Conservation (phyloP, 2,113 vertebrate species). For the Dicaeum eximium region DNA sequence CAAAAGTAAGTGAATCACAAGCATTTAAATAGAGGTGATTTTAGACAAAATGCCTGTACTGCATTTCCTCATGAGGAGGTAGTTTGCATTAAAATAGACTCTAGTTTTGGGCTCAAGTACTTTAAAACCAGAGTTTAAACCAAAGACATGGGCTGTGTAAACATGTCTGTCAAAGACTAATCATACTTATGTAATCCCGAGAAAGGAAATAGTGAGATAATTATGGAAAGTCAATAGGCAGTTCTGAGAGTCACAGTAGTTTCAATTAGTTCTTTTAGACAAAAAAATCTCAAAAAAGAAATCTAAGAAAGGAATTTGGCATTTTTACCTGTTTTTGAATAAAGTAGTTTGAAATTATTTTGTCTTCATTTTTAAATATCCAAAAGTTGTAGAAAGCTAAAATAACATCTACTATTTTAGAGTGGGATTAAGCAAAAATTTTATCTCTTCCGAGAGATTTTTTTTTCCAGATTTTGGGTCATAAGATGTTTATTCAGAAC, state of each 20-base stretch:
- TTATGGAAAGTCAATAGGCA: background rate
- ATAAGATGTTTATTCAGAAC: background rate
- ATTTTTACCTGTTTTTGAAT: background rate
- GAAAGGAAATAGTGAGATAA: background rate
- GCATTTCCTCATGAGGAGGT: background rate
- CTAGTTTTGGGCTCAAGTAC: background rate
- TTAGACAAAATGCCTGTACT: background rate
- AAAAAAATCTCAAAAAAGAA: background rate
- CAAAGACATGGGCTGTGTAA: background rate
- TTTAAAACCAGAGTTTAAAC: background rate
- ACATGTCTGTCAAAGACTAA: background rate
- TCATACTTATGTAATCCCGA: background rate
- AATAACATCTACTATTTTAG: background rate
- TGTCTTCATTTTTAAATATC: background rate
- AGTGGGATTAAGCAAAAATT: background rate
- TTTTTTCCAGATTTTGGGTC: background rate
- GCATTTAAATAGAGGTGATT: background rate
- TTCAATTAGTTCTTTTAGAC: background rate
- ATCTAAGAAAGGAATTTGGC: accelerated
- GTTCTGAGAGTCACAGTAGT: background rate
- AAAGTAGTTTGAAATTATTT: background rate
- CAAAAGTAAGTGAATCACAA: background rate
- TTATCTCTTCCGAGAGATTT: background rate
- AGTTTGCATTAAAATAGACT: background rate
- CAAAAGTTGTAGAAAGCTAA: background rate